These are phyloP conservation scores for Caenorhabditis becei DNA, from an alignment of 2,888 invertebrate species.

Conservation along the genomic window DNA sequence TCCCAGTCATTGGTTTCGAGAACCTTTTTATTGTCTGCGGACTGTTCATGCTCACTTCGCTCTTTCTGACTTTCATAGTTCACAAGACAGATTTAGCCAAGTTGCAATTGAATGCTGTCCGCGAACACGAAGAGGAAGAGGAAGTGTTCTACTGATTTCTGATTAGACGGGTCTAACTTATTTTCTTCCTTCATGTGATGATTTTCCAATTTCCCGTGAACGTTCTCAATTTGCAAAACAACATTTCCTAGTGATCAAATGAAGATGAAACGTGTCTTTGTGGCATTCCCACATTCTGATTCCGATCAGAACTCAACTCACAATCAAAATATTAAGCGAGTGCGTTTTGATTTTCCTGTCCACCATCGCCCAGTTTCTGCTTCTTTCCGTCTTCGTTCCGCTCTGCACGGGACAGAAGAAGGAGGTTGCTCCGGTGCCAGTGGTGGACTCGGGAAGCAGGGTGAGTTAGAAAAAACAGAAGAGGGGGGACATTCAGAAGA, in stretches of 20 bases:
- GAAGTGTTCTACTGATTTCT: conserved; percentile 21
- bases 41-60: conserved; percentile 69
- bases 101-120: conserved; percentile 20
- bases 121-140: conserved; percentile 35
- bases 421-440: not conserved
- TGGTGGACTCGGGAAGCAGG: not conserved
- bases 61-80: conserved; percentile 72
- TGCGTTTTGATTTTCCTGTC: not conserved
- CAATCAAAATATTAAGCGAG: conserved; percentile 2
- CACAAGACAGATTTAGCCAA: conserved; percentile 66
- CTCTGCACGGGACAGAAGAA: not conserved
- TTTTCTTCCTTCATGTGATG: conserved; percentile 5
- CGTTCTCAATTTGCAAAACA: not conserved
- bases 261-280: not conserved
- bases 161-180: conserved; percentile 3
- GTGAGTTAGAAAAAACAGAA: not conserved
- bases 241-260: not conserved
- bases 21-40: conserved; percentile 74
- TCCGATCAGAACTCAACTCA: not conserved
- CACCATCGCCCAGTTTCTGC: not conserved
- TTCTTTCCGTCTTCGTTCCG: not conserved
- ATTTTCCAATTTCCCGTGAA: conserved; percentile 1
- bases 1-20: conserved; percentile 73
- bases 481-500: no score
- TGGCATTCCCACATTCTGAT: not conserved